These are phyloP conservation scores for Ictidomys tridecemlineatus DNA, from an alignment of 2,113 vertebrate species.

Conservation along the genomic window DNA sequence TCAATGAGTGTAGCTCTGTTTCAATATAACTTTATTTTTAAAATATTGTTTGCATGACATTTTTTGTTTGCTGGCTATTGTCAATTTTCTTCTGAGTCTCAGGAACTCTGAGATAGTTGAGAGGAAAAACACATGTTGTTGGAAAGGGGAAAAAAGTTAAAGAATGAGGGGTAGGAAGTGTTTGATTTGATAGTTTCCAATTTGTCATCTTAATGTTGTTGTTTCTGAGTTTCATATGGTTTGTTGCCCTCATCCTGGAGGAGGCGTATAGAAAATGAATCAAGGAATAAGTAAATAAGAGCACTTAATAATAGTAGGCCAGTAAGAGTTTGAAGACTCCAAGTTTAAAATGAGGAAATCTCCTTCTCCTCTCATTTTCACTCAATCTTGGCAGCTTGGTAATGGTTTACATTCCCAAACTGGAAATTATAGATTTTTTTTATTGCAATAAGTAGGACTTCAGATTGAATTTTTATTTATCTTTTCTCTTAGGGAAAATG, in stretches of 20 bases:
- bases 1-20: background rate
- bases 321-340: background rate
- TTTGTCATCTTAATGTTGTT: background rate
- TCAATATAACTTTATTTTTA: background rate
- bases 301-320: background rate
- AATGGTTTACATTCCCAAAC: background rate
- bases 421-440: background rate
- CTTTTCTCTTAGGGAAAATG: background rate
- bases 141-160: rapidly evolving
- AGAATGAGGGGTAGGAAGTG: too few relatives aligned
- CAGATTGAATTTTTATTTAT: background rate
- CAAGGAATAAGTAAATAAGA: background rate
- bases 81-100: background rate
- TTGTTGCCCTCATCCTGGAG: background rate
- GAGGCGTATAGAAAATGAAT: background rate
- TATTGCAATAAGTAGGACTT: background rate
- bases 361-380: background rate
- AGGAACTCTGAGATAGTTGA: background rate
- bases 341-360: background rate
- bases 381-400: background rate
- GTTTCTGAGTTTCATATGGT: background rate
- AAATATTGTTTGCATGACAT: background rate
- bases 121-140: background rate
- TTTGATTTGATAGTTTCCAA: background rate
- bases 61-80: background rate